These are phyloP conservation scores for Dolichotis patagonum DNA, from an alignment of 2,113 vertebrate genomes.

Conservation along the genomic window DNA sequence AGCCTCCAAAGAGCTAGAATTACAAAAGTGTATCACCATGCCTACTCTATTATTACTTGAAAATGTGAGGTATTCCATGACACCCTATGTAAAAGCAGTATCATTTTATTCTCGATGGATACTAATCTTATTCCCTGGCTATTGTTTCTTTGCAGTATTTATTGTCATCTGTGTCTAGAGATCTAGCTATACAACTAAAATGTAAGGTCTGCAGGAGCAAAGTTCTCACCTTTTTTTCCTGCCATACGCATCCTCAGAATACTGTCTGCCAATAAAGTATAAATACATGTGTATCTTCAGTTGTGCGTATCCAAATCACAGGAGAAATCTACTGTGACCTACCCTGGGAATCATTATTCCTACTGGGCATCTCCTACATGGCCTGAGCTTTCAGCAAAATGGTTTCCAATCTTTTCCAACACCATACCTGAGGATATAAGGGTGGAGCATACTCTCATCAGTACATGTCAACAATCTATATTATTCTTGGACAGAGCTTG, in stretches of 20 bases:
- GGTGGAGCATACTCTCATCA: neutral
- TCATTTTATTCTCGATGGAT: neutral
- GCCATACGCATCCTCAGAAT: neutral
- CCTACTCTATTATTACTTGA: neutral
- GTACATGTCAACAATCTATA: neutral
- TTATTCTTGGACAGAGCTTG: neutral
- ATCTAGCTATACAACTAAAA: neutral
- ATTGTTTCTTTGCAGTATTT: neutral
- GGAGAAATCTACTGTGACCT: neutral
- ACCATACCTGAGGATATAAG: neutral
- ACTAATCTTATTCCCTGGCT: neutral
- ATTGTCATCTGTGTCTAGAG: neutral
- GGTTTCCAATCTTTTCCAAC: neutral
- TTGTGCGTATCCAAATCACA: neutral
- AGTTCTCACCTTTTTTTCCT: neutral
- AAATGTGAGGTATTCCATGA: neutral
- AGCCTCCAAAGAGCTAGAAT: neutral
- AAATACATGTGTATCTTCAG: neutral
- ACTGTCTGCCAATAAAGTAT: neutral
- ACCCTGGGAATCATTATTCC: neutral
- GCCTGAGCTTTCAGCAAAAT: neutral
- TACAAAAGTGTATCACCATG: neutral
- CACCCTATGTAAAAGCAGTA: neutral
- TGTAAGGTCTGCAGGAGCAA: neutral
- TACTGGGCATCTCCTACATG: neutral